Conservation (phyloP, 1,140 invertebrate genomes). For the Zaprionus capensis region DNA sequence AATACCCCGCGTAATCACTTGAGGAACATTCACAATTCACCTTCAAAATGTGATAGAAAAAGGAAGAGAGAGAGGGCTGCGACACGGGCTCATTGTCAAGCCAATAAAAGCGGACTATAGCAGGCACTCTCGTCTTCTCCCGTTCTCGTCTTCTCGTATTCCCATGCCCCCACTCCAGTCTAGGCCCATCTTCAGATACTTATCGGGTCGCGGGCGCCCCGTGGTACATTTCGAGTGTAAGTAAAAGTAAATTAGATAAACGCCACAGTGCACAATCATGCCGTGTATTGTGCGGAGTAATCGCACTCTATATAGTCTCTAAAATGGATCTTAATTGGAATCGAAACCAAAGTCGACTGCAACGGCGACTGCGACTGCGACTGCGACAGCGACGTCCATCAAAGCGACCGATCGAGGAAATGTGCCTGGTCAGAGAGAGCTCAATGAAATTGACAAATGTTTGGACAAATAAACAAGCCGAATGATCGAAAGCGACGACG, state of each 20-base stretch:
- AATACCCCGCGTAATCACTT: constrained; percentile 53
- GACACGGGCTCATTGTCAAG: constrained; percentile 76
- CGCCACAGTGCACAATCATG: constrained; percentile 71
- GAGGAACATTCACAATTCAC: constrained; percentile 56
- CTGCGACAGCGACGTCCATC: constrained; percentile 43
- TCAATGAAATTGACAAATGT: constrained; percentile 83
- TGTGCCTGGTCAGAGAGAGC: constrained; percentile 66
- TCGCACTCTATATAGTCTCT: constrained; percentile 17
- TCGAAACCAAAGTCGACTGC: constrained; percentile 50
- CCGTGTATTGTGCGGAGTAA: constrained; percentile 41
- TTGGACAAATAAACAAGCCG: constrained; percentile 77
- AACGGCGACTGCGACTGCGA: constrained; percentile 16
- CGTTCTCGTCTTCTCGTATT: constrained; percentile 18
- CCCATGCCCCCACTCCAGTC: not conserved
- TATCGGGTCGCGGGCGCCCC: constrained; percentile 63
- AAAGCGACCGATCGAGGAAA: constrained; percentile 63
- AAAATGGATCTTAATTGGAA: constrained; percentile 82
- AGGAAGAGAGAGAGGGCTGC: not conserved
- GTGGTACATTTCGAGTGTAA: constrained; percentile 62
- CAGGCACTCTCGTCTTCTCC: constrained; percentile 19
- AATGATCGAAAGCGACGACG: constrained; percentile 53
- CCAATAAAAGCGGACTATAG: constrained; percentile 67
- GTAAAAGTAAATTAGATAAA: constrained; percentile 83
- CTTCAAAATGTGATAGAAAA: constrained; percentile 30
- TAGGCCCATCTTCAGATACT: constrained; percentile 51